phyloP scores from a whole-genome alignment of 2,888 invertebrate genomes.

The Callinectes sapidus region DNA sequence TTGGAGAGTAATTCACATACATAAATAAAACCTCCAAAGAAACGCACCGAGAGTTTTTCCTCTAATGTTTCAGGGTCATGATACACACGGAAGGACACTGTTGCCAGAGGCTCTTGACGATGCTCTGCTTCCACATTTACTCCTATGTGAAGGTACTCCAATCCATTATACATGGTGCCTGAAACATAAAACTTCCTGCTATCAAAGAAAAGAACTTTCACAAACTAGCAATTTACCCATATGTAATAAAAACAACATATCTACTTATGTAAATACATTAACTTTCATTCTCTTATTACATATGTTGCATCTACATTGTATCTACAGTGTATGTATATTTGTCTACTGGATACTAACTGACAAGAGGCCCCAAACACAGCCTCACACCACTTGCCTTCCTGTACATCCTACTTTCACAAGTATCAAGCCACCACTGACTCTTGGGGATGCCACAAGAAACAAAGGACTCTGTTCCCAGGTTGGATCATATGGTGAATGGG shows the following conservation, averaged over 20 bases:
- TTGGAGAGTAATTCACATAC: not conserved
- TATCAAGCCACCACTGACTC: too few species aligned
- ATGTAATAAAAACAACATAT: not conserved
- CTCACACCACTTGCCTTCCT: too few species aligned
- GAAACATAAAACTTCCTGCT: not conserved
- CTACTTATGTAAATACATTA: not conserved
- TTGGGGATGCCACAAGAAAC: too few species aligned
- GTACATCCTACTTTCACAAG: too few species aligned
- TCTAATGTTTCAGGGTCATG: slow-evolving; percentile 47
- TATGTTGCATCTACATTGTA: not conserved
- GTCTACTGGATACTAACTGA: too few species aligned
- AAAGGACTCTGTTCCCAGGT: too few species aligned
- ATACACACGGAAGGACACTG: slow-evolving; percentile 45
- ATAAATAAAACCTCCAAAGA: not conserved
- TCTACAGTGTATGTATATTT: not conserved
- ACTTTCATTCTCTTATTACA: not conserved
- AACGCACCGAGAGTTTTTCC: slow-evolving; percentile 54
- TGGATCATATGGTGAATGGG: too few species aligned
- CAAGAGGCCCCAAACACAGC: too few species aligned
- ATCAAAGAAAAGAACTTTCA: not conserved
- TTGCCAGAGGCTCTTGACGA: slow-evolving; percentile 32
- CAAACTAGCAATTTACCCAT: not conserved
- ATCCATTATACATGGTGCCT: slow-evolving; percentile 53
- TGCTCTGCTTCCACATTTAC: slow-evolving; percentile 41
- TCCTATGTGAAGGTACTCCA: slow-evolving; percentile 43